A percentile compares a stretch with the other conserved stretches of the same genome.
phyloP scores from a whole-genome alignment of 2,113 vertebrate species.

The Phylloscopus whistleri region DNA sequence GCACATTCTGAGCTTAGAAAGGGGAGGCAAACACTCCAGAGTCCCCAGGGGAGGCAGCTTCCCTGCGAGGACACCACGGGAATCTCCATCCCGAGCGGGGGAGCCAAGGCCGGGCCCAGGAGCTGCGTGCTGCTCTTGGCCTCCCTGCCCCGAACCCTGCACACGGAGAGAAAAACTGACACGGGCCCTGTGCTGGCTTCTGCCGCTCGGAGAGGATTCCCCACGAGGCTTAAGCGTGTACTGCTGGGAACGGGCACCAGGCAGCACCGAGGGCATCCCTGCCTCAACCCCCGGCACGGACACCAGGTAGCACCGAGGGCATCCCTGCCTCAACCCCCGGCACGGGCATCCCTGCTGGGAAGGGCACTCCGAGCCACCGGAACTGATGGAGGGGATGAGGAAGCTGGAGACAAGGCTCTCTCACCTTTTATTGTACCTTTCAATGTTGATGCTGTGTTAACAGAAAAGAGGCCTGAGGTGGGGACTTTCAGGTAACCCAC shows the following conservation, averaged over 20 bases:
- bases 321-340: background rate
- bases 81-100: background rate
- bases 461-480: background rate
- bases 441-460: background rate
- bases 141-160: fast-evolving
- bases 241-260: background rate
- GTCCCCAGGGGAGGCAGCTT: no score
- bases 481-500: background rate
- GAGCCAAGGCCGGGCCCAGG: background rate
- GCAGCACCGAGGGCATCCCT: no score
- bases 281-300: background rate
- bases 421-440: background rate
- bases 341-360: background rate
- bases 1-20: background rate
- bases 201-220: background rate
- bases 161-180: fast-evolving
- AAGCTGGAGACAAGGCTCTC: background rate
- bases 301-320: background rate
- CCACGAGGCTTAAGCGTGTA: fast-evolving
- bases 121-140: fast-evolving
- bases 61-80: fast-evolving
- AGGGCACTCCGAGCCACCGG: fast-evolving
- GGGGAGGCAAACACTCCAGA: background rate
- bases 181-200: background rate
- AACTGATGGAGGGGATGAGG: background rate